phyloP scores from a whole-genome alignment of 30 jellyfish, hydroid and myxozoan genomes.

The Aurelia coerulea region DNA sequence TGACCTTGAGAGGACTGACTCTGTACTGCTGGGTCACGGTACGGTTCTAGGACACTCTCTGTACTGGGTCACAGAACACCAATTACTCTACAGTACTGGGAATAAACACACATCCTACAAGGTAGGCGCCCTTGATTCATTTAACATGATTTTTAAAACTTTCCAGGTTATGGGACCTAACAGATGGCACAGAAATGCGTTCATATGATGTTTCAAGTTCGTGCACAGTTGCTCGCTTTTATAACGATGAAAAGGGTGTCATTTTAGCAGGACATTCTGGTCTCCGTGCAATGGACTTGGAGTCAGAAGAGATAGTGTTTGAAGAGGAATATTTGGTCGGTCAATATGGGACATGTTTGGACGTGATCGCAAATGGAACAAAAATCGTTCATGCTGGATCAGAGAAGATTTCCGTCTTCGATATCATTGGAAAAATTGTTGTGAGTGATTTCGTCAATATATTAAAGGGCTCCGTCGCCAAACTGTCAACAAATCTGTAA shows the following conservation, averaged over 20 bases:
- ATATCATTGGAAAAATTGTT: slow-evolving; percentile 37
- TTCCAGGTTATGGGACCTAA: slow-evolving; percentile 77
- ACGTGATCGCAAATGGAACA: slow-evolving; percentile 50
- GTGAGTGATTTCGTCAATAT: slow-evolving; percentile 36
- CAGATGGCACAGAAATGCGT: slow-evolving; percentile 64
- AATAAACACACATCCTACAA: too few species aligned
- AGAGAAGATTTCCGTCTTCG: slow-evolving; percentile 63
- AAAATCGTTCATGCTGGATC: slow-evolving; percentile 58
- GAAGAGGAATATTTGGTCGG: slow-evolving; percentile 63
- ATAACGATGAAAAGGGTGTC: slow-evolving; percentile 58
- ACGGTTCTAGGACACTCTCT: too few species aligned
- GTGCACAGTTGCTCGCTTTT: slow-evolving; percentile 16
- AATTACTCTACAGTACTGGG: too few species aligned
- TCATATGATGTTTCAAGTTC: slow-evolving; percentile 33
- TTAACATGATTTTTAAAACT: background rate
- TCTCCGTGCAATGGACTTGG: slow-evolving; percentile 52
- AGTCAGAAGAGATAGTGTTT: slow-evolving; percentile 72
- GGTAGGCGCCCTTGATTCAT: too few species aligned
- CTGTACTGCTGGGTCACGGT: too few species aligned
- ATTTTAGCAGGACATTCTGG: slow-evolving; percentile 57
- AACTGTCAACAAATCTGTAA: too few species aligned
- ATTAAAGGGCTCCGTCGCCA: too few species aligned
- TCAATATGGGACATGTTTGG: slow-evolving; percentile 63
- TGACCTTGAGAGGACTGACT: too few species aligned
- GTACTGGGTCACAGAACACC: too few species aligned